Evolutionary conservation across 2,888 invertebrate genomes (phyloP).

Genomic region (Cheilosia scutellata): DNA sequence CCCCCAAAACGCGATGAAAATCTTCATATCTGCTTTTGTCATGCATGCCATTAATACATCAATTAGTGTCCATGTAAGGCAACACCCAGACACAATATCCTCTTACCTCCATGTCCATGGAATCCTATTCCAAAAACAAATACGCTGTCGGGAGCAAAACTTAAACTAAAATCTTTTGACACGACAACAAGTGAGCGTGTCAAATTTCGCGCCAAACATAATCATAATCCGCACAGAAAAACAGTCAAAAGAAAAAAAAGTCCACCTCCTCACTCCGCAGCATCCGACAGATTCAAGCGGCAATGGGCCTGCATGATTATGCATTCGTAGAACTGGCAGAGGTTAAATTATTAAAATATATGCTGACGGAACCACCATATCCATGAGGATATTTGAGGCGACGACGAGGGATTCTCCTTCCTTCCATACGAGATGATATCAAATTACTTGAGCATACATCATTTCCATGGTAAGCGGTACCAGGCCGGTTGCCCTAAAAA

Average conservation of each 20-base stretch:
- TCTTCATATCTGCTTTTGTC: constrained; percentile 26
- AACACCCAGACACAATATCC: constrained; percentile 42
- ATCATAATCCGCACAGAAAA: constrained; percentile 53
- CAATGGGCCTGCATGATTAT: constrained; percentile 29
- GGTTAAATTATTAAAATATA: constrained; percentile 24
- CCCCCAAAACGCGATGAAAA: constrained; percentile 14
- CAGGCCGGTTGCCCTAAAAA: constrained; percentile 4
- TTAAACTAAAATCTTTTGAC: constrained; percentile 58
- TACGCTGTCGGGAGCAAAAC: constrained; percentile 2
- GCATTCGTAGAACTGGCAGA: constrained; percentile 22
- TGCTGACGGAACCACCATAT: constrained; percentile 23
- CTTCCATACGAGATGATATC: constrained; percentile 57
- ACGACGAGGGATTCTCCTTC: constrained; percentile 28
- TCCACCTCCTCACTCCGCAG: constrained; percentile 15
- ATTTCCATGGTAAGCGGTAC: constrained; percentile 5
- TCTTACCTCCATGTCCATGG: constrained; percentile 15
- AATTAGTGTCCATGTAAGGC: constrained; percentile 57
- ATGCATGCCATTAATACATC: constrained; percentile 35
- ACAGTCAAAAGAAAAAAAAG: constrained; percentile 18
- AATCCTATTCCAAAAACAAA: constrained; percentile 46
- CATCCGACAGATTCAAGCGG: constrained; percentile 46
- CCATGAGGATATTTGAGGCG: constrained; percentile 30
- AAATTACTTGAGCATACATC: constrained; percentile 60
- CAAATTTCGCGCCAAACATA: constrained; percentile 67
- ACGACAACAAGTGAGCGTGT: constrained; percentile 71